phyloP scores from a whole-genome alignment of 2,888 invertebrate genomes.

The Morpho helenor region DNA sequence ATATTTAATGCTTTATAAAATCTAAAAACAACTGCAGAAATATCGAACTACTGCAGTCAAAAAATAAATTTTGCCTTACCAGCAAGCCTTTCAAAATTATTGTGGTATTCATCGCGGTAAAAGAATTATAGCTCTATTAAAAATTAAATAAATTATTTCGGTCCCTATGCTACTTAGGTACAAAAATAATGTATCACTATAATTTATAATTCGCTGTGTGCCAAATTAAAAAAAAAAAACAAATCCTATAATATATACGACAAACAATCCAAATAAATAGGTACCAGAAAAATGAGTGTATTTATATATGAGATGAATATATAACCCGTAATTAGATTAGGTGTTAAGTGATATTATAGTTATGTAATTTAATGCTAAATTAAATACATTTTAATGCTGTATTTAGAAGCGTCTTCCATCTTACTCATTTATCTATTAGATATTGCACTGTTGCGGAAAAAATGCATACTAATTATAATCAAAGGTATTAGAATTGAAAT shows the following conservation, averaged over 20 bases:
- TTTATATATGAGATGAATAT: constrained; percentile 53
- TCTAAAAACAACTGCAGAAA: too few species aligned
- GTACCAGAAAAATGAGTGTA: constrained; percentile 59
- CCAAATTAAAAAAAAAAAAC: constrained; percentile 56
- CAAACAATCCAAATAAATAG: constrained; percentile 49
- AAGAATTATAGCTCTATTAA: too few species aligned
- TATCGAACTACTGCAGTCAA: too few species aligned
- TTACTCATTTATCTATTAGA: constrained; percentile 69
- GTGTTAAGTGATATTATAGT: constrained; percentile 70
- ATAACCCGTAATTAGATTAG: constrained; percentile 62
- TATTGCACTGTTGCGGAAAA: constrained; percentile 39
- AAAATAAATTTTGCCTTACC: too few species aligned
- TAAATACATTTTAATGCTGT: constrained; percentile 71
- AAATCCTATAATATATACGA: constrained; percentile 35
- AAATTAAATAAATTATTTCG: too few species aligned
- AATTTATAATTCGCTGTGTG: constrained; percentile 43
- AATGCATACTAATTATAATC: neutral
- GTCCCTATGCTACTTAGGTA: neutral
- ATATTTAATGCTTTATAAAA: too few species aligned
- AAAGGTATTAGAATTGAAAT: neutral
- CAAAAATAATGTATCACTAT: constrained; percentile 12
- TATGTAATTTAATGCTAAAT: constrained; percentile 59
- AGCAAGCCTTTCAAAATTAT: too few species aligned
- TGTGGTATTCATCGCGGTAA: too few species aligned
- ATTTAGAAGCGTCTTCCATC: constrained; percentile 78